Evolutionary conservation across 2,113 vertebrate species (phyloP), one percentile per base, ranked within the genome.

Genomic region (Scopus umbretta): DNA sequence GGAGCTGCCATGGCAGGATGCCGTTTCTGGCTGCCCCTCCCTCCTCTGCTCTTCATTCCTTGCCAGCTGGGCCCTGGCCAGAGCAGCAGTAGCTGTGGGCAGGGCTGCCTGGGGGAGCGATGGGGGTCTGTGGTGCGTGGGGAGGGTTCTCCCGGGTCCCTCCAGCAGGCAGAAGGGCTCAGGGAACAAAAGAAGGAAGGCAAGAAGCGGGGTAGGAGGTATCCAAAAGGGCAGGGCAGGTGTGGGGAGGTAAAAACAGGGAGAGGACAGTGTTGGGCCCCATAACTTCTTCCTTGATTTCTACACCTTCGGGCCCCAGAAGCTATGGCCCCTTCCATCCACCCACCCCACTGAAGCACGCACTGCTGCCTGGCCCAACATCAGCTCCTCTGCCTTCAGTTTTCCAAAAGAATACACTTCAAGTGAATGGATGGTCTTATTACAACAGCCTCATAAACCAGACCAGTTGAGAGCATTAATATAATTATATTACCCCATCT

Each of bases 311-410:
- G 2, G 7, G 53, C 21, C 43, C 15, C 53, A 76, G 74, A 83
- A 92, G 23, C 12, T 52, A 11, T 4, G 10, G 40, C 22, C 15
- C 29, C 29, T 47, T 90, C 30, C 42, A 58, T 36, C 50, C 27
- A 49, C 42, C 40, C 1, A 1, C n/a, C 16, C 25, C 1, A 2
- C 20, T 18, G 19, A 45, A 21, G 36, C 27, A 15, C 2, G 0
- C 42, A 1, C 20, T 13, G 30, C 65, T 81, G 59, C 50, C 52
- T 66, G 65, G 50, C 38, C 52, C 2, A 2, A 34, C 15, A 30
- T 0, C 18, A 38, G 42, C 40, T 88, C 40, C 30, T 72, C 74
- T 66, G 62, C 38, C 68, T 75, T 79, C 42, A 74, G 25, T 52
- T 90, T 88, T 70, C 47, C 86, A 56, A 83, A 73, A 53, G 9